Conservation (phyloP, 2,888 invertebrate species). For the Nomada fucata region DNA sequence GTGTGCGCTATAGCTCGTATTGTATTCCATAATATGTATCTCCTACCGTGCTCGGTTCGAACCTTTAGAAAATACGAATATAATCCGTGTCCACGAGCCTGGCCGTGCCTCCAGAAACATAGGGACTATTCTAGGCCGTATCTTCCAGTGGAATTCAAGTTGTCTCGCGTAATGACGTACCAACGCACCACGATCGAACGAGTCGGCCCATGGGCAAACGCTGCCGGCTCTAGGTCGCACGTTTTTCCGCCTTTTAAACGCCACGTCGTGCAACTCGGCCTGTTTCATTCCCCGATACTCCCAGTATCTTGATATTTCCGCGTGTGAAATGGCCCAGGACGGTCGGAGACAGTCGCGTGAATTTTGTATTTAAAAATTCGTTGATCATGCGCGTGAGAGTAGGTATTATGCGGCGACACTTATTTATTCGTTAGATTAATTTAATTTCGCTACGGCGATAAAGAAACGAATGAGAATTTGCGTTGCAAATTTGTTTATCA, state of each 20-base stretch:
- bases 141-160: constrained; percentile 11
- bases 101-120: constrained; percentile 2
- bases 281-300: constrained; percentile 25
- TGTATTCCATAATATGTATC: constrained; percentile 22
- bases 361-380: neutral
- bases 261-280: constrained; percentile 11
- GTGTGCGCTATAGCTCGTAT: constrained; percentile 4
- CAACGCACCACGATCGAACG: constrained; percentile 64
- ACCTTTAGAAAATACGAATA: constrained; percentile 4
- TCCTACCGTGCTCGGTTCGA: neutral
- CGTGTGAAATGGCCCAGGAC: no score
- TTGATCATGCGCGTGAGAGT: neutral
- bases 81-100: constrained; percentile 4
- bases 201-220: constrained; percentile 50
- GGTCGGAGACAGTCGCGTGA: constrained; percentile 2
- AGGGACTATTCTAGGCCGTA: neutral
- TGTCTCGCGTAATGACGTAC: constrained; percentile 59
- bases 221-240: constrained; percentile 35
- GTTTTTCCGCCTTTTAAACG: constrained; percentile 18
- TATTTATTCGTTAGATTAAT: no score
- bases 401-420: no score
- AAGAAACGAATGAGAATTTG: no score
- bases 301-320: neutral
- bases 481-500: no score
- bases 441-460: no score